These are phyloP conservation scores for Zaprionus kolodkinae DNA, from an alignment of 1,140 invertebrate genomes.

Conservation along the genomic window DNA sequence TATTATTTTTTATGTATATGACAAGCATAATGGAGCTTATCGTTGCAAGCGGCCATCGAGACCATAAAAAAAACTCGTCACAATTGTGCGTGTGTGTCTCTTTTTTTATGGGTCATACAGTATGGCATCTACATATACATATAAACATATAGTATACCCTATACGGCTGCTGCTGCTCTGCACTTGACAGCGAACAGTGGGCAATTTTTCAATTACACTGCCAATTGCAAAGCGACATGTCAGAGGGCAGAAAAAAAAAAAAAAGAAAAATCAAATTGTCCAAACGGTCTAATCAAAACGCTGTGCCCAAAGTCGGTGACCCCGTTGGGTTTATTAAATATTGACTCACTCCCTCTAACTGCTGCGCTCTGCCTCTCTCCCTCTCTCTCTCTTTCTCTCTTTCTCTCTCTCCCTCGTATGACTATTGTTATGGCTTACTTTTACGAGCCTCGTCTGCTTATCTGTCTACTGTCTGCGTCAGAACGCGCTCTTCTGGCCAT, in stretches of 20 bases:
- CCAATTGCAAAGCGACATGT: slow-evolving; percentile 47
- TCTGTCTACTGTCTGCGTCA: slow-evolving; percentile 12
- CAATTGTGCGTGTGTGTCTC: slow-evolving; percentile 19
- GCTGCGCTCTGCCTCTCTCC: neutral
- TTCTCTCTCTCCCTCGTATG: slow-evolving; percentile 2
- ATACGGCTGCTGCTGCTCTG: slow-evolving; percentile 19
- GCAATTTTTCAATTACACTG: slow-evolving; percentile 73
- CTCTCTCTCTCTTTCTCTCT: slow-evolving; percentile 1
- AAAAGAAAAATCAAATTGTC: neutral
- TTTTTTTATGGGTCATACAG: slow-evolving; percentile 42
- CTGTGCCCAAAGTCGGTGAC: slow-evolving; percentile 49
- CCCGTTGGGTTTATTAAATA: slow-evolving; percentile 61
- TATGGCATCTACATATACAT: neutral
- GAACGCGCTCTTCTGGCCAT: slow-evolving; percentile 33
- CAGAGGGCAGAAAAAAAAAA: slow-evolving; percentile 44
- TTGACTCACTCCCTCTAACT: slow-evolving; percentile 13
- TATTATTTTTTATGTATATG: slow-evolving; percentile 44
- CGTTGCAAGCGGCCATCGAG: slow-evolving; percentile 18
- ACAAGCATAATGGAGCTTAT: slow-evolving; percentile 57
- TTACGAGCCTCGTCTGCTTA: slow-evolving; percentile 26
- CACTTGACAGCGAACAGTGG: slow-evolving; percentile 51
- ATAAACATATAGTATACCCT: neutral
- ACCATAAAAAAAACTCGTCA: slow-evolving; percentile 51
- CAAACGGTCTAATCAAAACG: slow-evolving; percentile 52
- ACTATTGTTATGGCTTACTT: slow-evolving; percentile 25